Evolutionary conservation across 2,888 invertebrate species (phyloP), one percentile per base, ranked within the genome.

Genomic region (Pyrgus malvae): DNA sequence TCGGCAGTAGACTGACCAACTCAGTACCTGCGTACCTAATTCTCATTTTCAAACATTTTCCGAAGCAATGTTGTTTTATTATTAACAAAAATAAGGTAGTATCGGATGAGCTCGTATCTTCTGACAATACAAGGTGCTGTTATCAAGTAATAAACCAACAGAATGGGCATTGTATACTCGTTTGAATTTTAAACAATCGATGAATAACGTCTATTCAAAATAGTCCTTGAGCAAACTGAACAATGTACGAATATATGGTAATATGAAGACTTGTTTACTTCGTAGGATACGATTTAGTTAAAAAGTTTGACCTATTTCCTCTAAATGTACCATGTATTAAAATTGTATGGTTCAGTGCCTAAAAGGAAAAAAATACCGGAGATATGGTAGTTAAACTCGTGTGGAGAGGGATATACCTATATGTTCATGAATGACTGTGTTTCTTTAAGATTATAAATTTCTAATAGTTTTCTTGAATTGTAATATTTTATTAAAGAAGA

Each of bases 81-180:
- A 33, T 33, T n/a, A 12, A 2, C 11, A 12, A 33, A 2, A 6
- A 6, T 33, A 40, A n/a, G n/a, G n/a, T n/a, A n/a, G n/a, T 40
- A 11, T 40, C 21, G 12, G 21, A 40, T 42, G 42, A 44, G 17
- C 44, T 19, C 29, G 17, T 19, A 16, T 27, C 1, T 19, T 29
- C 16, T 12, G 41, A 50, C 41, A 41, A 49, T 41, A 23, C 40
- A 41, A 33, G 23, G 11, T 41, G 41, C 29, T 48, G 38, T 33
- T 33, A 50, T 50, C 50, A 42, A 29, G 49, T 40, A 49, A 49
- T 42, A 51, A 51, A 42, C 41, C 27, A 49, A 45, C 16, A 45
- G 44, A 38, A 50, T 45, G 56, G 49, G 45, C 14, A 56, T 49
- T 44, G 49, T 49, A 38, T 45, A 55, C 44, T 23, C 29, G 37